Evolutionary conservation across 2,888 invertebrate genomes (phyloP).

Genomic region (Entomobrya proxima): DNA sequence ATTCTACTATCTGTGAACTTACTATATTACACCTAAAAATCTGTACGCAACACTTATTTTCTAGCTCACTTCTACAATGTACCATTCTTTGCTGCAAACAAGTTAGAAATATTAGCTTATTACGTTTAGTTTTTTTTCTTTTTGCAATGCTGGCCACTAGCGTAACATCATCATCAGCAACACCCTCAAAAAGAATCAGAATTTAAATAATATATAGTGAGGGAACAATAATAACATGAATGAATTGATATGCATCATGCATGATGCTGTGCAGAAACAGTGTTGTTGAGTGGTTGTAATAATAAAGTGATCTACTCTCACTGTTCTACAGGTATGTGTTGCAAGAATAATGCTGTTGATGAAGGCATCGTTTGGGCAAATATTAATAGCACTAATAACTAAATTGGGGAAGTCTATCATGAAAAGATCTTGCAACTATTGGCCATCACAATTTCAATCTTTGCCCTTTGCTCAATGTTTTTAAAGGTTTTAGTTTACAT

Average conservation of each 20-base stretch:
- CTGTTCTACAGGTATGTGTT: slow-evolving; percentile 8
- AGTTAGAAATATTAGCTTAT: slow-evolving; percentile 47
- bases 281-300: slow-evolving; percentile 8
- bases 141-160: slow-evolving; percentile 38
- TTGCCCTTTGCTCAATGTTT: not conserved
- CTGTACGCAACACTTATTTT: slow-evolving; percentile 68
- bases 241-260: slow-evolving; percentile 47
- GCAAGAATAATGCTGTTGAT: slow-evolving; percentile 14
- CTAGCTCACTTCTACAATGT: slow-evolving; percentile 57
- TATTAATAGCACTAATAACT: slow-evolving; percentile 44
- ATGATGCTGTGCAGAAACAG: not conserved
- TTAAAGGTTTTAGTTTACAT: too few relatives aligned
- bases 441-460: slow-evolving; percentile 24
- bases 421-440: slow-evolving; percentile 49
- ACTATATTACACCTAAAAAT: slow-evolving; percentile 52
- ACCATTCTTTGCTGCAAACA: slow-evolving; percentile 50
- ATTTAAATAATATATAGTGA: not conserved
- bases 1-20: slow-evolving; percentile 48
- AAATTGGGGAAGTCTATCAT: slow-evolving; percentile 45
- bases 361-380: not conserved
- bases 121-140: slow-evolving; percentile 32
- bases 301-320: slow-evolving; percentile 33
- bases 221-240: slow-evolving; percentile 53
- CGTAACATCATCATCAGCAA: slow-evolving; percentile 18
- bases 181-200: not conserved